phyloP scores from a whole-genome alignment of 2,797 vertebrate genomes.

The Eptatretus atami region DNA sequence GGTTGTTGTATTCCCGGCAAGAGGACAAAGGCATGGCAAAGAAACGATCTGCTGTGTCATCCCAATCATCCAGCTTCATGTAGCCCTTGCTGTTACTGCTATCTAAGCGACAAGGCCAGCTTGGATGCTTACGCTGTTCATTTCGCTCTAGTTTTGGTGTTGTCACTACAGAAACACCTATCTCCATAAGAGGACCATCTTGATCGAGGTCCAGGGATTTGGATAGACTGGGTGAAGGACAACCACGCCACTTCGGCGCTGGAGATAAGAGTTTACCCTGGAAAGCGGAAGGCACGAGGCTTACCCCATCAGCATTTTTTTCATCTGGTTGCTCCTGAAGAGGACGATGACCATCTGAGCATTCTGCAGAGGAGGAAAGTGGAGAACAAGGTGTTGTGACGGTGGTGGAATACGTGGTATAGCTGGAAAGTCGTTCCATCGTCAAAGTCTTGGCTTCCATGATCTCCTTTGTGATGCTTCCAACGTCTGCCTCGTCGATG shows the following conservation, averaged over 20 bases:
- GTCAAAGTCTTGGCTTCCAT: too few relatives aligned
- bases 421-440: too few relatives aligned
- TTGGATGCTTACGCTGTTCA: constrained; percentile 23
- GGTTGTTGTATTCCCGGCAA: too few relatives aligned
- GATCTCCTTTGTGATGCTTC: background rate
- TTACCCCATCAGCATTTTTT: background rate
- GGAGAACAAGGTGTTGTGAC: background rate
- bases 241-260: background rate
- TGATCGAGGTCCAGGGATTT: too few relatives aligned
- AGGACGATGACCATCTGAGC: background rate
- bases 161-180: constrained; percentile 5
- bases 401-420: too few relatives aligned
- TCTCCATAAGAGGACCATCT: too few relatives aligned
- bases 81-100: constrained; percentile 67
- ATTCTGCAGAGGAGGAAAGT: background rate
- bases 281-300: background rate
- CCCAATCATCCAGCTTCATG: constrained; percentile 37
- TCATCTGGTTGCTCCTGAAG: background rate
- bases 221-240: background rate
- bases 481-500: constrained; percentile 16
- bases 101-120: constrained; percentile 31
- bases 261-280: background rate
- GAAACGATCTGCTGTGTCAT: constrained; percentile 19
- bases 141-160: constrained; percentile 15
- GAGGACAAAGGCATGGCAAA: too few relatives aligned